Conservation (phyloP, 1,140 invertebrate species). For the Helicoverpa zea region DNA sequence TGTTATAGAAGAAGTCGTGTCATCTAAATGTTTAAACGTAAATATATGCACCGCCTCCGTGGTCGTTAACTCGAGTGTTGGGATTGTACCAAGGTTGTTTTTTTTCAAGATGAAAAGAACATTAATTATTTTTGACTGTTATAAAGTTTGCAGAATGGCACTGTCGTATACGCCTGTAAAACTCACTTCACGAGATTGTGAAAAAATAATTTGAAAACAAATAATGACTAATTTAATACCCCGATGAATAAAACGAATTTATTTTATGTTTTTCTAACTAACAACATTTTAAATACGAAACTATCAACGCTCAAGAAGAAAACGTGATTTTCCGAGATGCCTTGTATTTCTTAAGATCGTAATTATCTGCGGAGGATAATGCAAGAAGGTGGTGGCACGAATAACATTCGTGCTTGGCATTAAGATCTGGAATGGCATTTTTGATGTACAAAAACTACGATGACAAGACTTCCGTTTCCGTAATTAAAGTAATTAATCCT, state of each 20-base stretch:
- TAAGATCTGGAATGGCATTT: constrained; percentile 69
- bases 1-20: constrained; percentile 47
- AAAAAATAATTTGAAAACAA: constrained; percentile 32
- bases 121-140: constrained; percentile 36
- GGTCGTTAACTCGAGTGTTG: constrained; percentile 53
- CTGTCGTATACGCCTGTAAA: constrained; percentile 28
- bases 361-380: constrained; percentile 36
- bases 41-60: constrained; percentile 51
- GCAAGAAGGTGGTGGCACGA: constrained; percentile 37
- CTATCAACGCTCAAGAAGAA: not conserved
- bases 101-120: constrained; percentile 45
- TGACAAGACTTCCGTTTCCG: constrained; percentile 76
- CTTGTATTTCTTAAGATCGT: constrained; percentile 25
- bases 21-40: constrained; percentile 44
- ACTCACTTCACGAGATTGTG: not conserved
- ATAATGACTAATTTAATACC: constrained; percentile 37
- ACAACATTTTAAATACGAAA: not conserved
- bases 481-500: constrained; percentile 80
- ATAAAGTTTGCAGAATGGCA: constrained; percentile 36
- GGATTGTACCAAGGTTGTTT: constrained; percentile 45
- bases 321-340: not conserved
- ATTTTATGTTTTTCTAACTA: not conserved
- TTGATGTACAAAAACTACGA: constrained; percentile 66
- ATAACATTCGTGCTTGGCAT: constrained; percentile 60
- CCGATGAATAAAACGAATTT: constrained; percentile 1